These are phyloP conservation scores for Phaonia tiefii DNA, from an alignment of 2,888 invertebrate species.

Conservation along the genomic window DNA sequence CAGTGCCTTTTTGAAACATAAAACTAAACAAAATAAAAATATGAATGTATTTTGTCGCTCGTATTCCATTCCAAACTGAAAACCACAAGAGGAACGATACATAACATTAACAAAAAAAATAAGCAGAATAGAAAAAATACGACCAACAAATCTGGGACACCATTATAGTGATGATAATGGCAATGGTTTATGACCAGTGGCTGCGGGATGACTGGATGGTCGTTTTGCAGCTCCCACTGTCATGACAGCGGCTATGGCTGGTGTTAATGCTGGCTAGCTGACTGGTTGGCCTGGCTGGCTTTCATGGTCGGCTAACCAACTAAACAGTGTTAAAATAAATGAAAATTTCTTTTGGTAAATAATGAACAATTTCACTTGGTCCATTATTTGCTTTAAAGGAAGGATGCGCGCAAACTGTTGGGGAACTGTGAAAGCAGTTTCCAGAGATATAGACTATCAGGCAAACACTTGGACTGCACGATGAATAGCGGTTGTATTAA, in stretches of 20 bases:
- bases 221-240: neutral
- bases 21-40: neutral
- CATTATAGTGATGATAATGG: slow-evolving; percentile 37
- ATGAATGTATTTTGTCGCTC: no score
- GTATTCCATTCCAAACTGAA: no score
- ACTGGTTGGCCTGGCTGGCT: neutral
- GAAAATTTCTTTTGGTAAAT: neutral
- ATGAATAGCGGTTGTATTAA: neutral
- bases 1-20: neutral
- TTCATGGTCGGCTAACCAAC: slow-evolving; percentile 3
- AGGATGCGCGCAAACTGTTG: neutral
- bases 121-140: neutral
- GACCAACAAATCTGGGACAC: slow-evolving; percentile 27
- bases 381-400: slow-evolving; percentile 1
- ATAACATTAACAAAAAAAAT: no score
- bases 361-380: slow-evolving; percentile 19
- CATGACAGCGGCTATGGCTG: no score
- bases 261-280: neutral
- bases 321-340: slow-evolving; percentile 16
- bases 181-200: slow-evolving; percentile 25
- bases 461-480: no score
- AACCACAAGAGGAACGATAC: no score
- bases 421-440: neutral
- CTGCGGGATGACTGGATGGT: neutral
- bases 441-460: no score